These are phyloP conservation scores for Enteromius radiatus DNA, from an alignment of 2,797 vertebrate genomes.

Conservation along the genomic window DNA sequence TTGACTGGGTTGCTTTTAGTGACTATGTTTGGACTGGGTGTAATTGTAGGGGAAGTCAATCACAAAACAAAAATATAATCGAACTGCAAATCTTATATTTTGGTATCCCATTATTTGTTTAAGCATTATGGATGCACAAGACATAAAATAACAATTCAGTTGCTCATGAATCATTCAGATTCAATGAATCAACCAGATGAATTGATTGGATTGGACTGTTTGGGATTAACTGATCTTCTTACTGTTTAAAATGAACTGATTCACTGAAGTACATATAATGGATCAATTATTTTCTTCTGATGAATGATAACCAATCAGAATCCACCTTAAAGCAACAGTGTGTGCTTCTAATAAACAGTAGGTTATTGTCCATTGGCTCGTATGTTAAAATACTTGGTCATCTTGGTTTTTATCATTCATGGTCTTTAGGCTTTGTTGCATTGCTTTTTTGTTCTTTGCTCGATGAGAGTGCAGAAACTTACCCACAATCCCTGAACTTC, in stretches of 20 bases:
- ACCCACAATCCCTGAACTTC: constrained; percentile 32
- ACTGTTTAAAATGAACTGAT: no score
- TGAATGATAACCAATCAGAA: no score
- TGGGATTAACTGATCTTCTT: background rate
- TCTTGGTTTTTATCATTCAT: background rate
- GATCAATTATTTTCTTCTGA: no score
- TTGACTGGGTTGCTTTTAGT: constrained; percentile 54
- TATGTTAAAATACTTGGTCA: background rate
- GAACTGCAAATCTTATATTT: background rate
- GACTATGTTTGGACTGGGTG: background rate
- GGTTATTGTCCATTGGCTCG: no score
- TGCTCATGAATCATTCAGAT: no score
- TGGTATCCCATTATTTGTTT: background rate
- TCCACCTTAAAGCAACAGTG: background rate
- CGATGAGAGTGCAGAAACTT: background rate
- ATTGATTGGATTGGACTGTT: no score
- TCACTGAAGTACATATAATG: no score
- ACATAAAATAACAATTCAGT: background rate
- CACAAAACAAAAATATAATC: background rate
- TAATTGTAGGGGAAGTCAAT: background rate
- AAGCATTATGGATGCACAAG: background rate
- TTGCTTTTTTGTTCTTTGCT: background rate
- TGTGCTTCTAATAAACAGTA: background rate
- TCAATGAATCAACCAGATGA: background rate
- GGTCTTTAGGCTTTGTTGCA: background rate